Evolutionary conservation across 2,113 vertebrate species (phyloP), one percentile per base, ranked within the genome.

Genomic region (Dipodomys ordii): DNA sequence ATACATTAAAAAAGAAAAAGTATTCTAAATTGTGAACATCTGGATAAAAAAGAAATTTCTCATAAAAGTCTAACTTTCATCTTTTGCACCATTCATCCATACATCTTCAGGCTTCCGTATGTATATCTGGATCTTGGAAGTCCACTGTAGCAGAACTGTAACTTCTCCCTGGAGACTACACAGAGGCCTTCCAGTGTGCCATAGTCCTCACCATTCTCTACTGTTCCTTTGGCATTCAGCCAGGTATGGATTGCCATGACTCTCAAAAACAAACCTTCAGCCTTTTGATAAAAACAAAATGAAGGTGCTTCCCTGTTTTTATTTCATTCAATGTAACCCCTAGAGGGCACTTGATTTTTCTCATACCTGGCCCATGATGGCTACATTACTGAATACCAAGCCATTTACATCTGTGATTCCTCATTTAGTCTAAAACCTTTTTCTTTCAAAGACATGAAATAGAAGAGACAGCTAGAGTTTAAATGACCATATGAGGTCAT

Each of bases 371-470:
- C 0, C n/a, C 11, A 68, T 10, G 64, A 92, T 28, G 81, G 73
- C 78, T 49, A 22, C 4, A 72, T 11, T n/a, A 49, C 46, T 88
- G 49, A 18, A 60, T 3, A 30, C 32, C 7, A 73, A 44, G 8
- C 19, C 4, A 65, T 87, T 72, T 79, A n/a, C 11, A 67, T 87
- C 78, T 90, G 20, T 30, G 18, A 87, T 90, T 23, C 60, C 16
- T 49, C 39, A 25, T 44, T 81, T n/a, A 73, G 18, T 84, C 19
- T 3, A 22, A 88, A 65, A 49, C 32, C 46, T 76, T 16, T 28
- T 57, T 57, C 22, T 67, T 84, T 77, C 39, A 78, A 72, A 93
- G 78, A 39, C 44, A 64, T 5, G 28, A 85, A 82, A 93, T 83
- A 53, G 0, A 9, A 95, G 15, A 27, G 53, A 49, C 8, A 15